A percentile compares a stretch with the other conserved stretches of the same genome.
These are phyloP conservation scores for Tetragnatha versicolor DNA, from an alignment of 1,140 invertebrate genomes.

Conservation along the genomic window DNA sequence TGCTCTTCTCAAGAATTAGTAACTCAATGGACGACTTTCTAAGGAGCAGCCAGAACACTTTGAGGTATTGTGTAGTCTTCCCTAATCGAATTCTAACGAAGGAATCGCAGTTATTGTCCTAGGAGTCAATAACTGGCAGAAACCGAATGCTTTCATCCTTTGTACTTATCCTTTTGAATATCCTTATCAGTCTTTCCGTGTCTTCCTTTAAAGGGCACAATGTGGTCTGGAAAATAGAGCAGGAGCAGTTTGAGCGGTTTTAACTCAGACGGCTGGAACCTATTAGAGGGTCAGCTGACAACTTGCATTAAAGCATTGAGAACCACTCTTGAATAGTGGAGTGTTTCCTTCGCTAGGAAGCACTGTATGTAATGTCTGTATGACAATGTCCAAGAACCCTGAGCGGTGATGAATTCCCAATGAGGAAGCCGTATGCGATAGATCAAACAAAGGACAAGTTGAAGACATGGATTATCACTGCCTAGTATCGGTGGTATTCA, in stretches of 20 bases:
- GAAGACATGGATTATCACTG: no score
- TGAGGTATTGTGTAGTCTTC: background rate
- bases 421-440: no score
- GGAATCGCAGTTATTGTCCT: background rate
- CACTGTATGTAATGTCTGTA: no score
- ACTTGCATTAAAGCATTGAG: background rate
- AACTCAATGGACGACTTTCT: no score
- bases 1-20: no score
- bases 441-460: no score
- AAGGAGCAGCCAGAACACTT: background rate
- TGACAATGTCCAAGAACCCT: no score
- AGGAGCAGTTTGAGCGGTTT: background rate
- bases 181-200: background rate
- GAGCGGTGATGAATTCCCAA: no score
- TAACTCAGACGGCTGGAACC: background rate
- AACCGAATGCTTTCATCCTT: constrained; percentile 21
- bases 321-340: background rate
- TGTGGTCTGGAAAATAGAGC: background rate
- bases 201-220: background rate
- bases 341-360: no score
- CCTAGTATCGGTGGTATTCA: no score
- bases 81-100: background rate
- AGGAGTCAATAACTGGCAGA: background rate
- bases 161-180: background rate
- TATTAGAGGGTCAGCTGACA: background rate